phyloP scores from a whole-genome alignment of 1,140 invertebrate genomes.

The Aricia agestis region DNA sequence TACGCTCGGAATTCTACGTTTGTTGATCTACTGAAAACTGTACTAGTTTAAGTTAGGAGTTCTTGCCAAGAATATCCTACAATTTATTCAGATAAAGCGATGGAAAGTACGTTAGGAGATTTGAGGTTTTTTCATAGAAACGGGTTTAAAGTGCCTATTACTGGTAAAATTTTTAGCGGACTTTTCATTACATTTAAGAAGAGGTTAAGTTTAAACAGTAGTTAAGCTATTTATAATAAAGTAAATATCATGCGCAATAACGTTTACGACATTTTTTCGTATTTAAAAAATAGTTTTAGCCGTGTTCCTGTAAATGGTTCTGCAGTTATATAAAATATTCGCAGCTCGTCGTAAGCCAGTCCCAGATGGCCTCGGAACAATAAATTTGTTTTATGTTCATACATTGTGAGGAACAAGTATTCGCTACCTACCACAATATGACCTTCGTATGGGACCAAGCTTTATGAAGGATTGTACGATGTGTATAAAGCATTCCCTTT shows the following conservation, averaged over 20 bases:
- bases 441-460: neutral
- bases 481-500: too few relatives aligned
- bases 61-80: neutral
- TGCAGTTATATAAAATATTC: constrained; percentile 3
- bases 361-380: neutral
- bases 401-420: constrained; percentile 1
- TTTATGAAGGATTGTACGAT: neutral
- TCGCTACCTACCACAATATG: neutral
- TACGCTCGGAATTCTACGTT: neutral
- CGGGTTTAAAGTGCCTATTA: neutral
- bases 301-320: neutral
- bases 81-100: neutral
- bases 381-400: constrained; percentile 4
- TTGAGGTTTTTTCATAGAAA: neutral
- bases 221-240: too few relatives aligned
- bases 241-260: too few relatives aligned
- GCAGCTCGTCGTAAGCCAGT: neutral
- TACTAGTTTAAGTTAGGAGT: constrained; percentile 1
- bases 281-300: neutral
- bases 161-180: neutral
- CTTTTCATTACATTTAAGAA: neutral
- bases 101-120: neutral
- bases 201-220: too few relatives aligned
- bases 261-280: neutral
- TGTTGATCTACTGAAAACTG: neutral